phyloP scores from a whole-genome alignment of 53 echinoderm and acorn worm species.

The Stichopus horrens region DNA sequence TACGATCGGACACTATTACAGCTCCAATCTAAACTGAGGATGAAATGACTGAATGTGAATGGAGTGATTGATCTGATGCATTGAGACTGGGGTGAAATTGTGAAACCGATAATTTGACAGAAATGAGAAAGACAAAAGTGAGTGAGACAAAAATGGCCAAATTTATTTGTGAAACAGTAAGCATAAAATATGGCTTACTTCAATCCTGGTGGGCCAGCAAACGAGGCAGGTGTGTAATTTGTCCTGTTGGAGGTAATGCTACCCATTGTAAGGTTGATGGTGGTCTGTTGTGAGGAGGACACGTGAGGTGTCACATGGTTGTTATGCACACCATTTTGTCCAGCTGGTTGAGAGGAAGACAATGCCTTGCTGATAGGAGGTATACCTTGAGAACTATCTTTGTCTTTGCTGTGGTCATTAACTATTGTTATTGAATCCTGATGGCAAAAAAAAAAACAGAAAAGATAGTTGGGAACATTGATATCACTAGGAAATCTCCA shows the following conservation, averaged over 20 bases:
- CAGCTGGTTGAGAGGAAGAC: conserved; percentile 56
- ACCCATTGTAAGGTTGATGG: conserved; percentile 95
- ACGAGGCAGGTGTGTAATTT: conserved; percentile 62
- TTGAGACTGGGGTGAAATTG: too few species aligned
- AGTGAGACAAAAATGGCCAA: too few species aligned
- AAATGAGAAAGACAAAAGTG: too few species aligned
- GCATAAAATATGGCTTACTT: conserved; percentile 62
- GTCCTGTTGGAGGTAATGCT: conserved; percentile 74
- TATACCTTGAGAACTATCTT: conserved; percentile 42
- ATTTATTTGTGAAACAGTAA: background rate
- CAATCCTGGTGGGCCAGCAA: conserved; percentile 74
- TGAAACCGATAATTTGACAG: too few species aligned
- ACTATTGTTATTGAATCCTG: conserved; percentile 33
- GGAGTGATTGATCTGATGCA: too few species aligned
- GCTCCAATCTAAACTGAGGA: too few species aligned
- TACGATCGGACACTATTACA: too few species aligned
- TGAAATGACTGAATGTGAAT: too few species aligned
- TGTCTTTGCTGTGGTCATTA: conserved; percentile 42
- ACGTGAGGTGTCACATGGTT: conserved; percentile 59
- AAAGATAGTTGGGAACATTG: too few species aligned
- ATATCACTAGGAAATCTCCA: too few species aligned
- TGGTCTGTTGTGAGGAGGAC: conserved; percentile 60
- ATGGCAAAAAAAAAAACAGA: too few species aligned
- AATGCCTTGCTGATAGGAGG: conserved; percentile 65
- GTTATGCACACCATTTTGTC: conserved; percentile 76